phyloP scores from a whole-genome alignment of 2,113 vertebrate species.

The Andinoacara biseriatus region DNA sequence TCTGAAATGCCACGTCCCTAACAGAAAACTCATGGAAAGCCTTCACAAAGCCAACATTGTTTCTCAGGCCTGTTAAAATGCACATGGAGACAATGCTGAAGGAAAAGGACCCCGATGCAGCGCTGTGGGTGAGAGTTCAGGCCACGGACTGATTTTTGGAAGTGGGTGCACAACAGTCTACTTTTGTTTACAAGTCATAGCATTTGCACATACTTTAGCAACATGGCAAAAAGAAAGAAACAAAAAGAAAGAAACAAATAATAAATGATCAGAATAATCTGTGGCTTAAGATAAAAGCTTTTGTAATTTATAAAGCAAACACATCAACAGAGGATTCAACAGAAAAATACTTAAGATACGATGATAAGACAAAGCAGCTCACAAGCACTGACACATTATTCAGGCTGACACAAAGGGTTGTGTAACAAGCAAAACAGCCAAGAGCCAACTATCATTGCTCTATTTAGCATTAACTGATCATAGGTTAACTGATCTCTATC shows the following conservation, averaged over 20 bases:
- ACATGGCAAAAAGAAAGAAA: background rate
- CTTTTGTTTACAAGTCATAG: constrained; percentile 19
- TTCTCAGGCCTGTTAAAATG: constrained; percentile 64
- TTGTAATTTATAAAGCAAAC: background rate
- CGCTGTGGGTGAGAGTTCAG: constrained; percentile 50
- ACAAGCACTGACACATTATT: constrained; percentile 11
- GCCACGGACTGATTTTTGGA: constrained; percentile 21
- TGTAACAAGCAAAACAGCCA: constrained; percentile 38
- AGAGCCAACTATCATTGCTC: constrained; percentile 34
- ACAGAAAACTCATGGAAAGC: constrained; percentile 70
- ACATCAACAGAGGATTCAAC: background rate
- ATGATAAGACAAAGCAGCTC: background rate
- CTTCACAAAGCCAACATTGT: constrained; percentile 77
- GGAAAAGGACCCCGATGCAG: background rate
- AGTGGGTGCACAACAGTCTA: constrained; percentile 19
- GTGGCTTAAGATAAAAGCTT: background rate
- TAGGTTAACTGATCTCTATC: background rate
- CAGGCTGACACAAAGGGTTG: constrained; percentile 39
- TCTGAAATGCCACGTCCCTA: constrained; percentile 71
- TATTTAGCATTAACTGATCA: constrained; percentile 50
- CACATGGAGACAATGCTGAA: constrained; percentile 53
- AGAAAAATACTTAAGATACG: background rate
- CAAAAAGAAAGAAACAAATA: background rate
- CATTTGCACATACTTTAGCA: background rate
- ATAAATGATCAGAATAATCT: background rate